Percentiles rank a stretch among this genome's conserved stretches.
phyloP scores from a whole-genome alignment of 1,140 invertebrate species.

The Zaprionus gabonicus region DNA sequence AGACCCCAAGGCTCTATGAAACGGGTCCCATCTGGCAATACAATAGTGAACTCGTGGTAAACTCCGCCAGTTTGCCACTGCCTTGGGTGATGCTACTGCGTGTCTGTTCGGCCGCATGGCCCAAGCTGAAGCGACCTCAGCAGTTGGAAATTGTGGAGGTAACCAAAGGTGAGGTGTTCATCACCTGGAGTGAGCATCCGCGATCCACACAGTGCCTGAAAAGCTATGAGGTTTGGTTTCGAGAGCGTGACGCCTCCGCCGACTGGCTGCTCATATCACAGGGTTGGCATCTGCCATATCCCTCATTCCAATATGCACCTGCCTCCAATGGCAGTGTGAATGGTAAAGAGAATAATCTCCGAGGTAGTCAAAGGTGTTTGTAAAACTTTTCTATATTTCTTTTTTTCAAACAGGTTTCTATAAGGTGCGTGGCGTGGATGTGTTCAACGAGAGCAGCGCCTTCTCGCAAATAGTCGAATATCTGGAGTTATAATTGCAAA shows the following conservation, averaged over 20 bases:
- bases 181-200: slow-evolving; percentile 72
- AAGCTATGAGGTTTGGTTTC: slow-evolving; percentile 81
- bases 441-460: slow-evolving; percentile 68
- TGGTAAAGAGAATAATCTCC: slow-evolving; percentile 44
- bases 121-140: slow-evolving; percentile 54
- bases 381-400: not conserved
- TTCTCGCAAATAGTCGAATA: slow-evolving; percentile 79
- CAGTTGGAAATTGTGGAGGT: slow-evolving; percentile 62
- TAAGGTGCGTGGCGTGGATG: slow-evolving; percentile 75
- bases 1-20: slow-evolving; percentile 63
- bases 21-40: slow-evolving; percentile 73
- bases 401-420: slow-evolving; percentile 67
- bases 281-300: slow-evolving; percentile 77
- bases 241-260: slow-evolving; percentile 37
- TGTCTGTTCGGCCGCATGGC: slow-evolving; percentile 68
- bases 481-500: slow-evolving; percentile 71
- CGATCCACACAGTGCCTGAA: slow-evolving; percentile 68
- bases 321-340: slow-evolving; percentile 54
- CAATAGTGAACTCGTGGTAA: slow-evolving; percentile 70
- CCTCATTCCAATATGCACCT: slow-evolving; percentile 77
- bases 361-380: not conserved
- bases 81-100: slow-evolving; percentile 76
- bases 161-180: slow-evolving; percentile 69
- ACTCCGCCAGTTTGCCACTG: slow-evolving; percentile 63
- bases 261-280: slow-evolving; percentile 64